Percentiles rank a stretch among this genome's conserved stretches.
Conservation (phyloP, 2,113 vertebrate species). For the Capreolus pygargus region DNA sequence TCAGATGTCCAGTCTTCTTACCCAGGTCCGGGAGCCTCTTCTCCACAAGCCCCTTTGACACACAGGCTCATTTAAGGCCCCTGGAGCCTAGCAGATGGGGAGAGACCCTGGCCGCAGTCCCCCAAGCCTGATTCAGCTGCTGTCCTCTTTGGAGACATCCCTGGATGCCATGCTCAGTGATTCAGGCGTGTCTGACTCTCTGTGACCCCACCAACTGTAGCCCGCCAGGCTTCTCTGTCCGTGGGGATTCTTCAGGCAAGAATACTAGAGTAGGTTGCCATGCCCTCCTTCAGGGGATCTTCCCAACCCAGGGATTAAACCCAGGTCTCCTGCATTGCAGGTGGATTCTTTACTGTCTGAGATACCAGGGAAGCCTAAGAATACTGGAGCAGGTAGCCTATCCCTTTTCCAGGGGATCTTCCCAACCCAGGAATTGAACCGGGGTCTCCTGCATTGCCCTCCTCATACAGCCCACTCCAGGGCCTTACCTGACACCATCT, state of each 20-base stretch:
- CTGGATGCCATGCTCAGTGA: not conserved
- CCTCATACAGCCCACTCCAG: not conserved
- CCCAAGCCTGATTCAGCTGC: not conserved
- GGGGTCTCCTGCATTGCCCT: not conserved
- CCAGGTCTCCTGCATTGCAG: not conserved
- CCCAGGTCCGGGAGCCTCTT: not conserved
- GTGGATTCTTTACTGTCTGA: not conserved
- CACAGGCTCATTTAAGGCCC: not conserved
- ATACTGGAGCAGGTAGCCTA: not conserved
- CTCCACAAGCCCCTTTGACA: not conserved
- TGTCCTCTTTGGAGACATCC: not conserved
- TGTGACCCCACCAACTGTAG: not conserved
- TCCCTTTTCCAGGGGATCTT: not conserved
- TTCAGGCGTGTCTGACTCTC: not conserved
- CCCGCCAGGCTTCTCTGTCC: not conserved
- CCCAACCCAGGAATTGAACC: not conserved
- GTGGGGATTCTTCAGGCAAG: not conserved
- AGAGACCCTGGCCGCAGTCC: not conserved
- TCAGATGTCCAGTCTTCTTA: not conserved
- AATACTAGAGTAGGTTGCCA: not conserved
- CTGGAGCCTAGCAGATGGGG: not conserved
- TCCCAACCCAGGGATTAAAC: not conserved
- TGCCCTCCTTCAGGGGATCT: not conserved
- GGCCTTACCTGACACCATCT: slow-evolving; percentile 93
- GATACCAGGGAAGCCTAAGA: not conserved